A percentile compares a stretch with the other conserved stretches of the same genome.
Evolutionary conservation across 2,888 invertebrate species (phyloP).

Genomic region (Morinoia aosen): DNA sequence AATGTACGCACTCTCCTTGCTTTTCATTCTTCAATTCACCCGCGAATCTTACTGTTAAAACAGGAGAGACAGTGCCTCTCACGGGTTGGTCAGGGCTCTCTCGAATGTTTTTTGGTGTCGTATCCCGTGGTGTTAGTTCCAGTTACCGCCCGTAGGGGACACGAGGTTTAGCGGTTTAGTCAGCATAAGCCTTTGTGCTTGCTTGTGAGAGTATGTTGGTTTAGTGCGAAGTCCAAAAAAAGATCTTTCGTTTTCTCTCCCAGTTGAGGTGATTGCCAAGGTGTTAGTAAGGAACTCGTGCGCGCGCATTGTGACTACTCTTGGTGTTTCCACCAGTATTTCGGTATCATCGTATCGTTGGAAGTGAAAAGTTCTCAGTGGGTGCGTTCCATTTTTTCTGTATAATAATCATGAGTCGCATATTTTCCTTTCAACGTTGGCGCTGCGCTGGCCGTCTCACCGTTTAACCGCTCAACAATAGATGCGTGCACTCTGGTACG

Average conservation of each 20-base stretch:
- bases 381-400: too few species aligned
- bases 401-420: too few species aligned
- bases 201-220: background rate
- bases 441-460: background rate
- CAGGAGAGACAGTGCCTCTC: too few species aligned
- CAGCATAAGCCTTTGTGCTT: background rate
- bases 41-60: too few species aligned
- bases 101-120: background rate
- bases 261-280: background rate
- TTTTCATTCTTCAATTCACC: too few species aligned
- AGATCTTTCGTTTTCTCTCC: background rate
- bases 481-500: background rate
- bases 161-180: background rate
- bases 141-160: background rate
- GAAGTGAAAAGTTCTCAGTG: too few species aligned
- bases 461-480: background rate
- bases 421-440: background rate
- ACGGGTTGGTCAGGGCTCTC: background rate
- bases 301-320: background rate
- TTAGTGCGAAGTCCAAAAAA: background rate
- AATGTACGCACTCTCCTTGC: too few species aligned
- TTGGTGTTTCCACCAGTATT: background rate
- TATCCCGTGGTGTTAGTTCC: background rate
- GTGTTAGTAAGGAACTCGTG: background rate
- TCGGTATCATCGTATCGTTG: too few species aligned